phyloP scores from a whole-genome alignment of 1,140 invertebrate genomes.

The Heliconius congener region DNA sequence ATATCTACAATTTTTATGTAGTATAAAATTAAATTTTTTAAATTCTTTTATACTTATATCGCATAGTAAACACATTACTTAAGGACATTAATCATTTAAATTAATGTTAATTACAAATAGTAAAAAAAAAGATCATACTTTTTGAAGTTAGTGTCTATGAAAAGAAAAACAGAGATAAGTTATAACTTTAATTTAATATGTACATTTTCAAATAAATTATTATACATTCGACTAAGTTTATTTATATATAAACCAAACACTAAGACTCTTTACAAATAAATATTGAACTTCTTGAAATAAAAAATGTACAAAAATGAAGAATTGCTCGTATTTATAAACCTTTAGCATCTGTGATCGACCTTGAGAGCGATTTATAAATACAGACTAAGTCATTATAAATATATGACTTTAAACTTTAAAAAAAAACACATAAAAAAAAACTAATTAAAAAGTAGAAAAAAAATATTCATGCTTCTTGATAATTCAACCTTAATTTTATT shows the following conservation, averaged over 20 bases:
- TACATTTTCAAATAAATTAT: not conserved
- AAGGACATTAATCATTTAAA: not conserved
- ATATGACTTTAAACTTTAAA: too few relatives aligned
- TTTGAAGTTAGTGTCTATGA: not conserved
- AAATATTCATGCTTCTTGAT: too few relatives aligned
- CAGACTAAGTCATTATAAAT: too few relatives aligned
- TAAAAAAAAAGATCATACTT: not conserved
- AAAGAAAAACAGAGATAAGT: not conserved
- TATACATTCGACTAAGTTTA: not conserved
- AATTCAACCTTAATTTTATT: not conserved
- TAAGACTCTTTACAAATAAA: not conserved
- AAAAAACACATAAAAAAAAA: too few relatives aligned
- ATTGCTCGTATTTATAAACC: not conserved
- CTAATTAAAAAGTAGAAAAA: too few relatives aligned
- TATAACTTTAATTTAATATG: conserved; percentile 8
- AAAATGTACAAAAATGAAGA: not conserved
- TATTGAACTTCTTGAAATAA: not conserved
- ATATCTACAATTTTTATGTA: conserved; percentile 1
- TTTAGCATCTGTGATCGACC: too few relatives aligned
- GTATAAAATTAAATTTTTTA: not conserved
- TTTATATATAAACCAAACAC: not conserved
- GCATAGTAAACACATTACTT: not conserved
- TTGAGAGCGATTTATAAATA: too few relatives aligned
- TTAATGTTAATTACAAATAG: not conserved
- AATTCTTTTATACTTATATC: not conserved